Evolutionary conservation across 2,113 vertebrate species (phyloP).

Genomic region (Corythaixoides concolor): DNA sequence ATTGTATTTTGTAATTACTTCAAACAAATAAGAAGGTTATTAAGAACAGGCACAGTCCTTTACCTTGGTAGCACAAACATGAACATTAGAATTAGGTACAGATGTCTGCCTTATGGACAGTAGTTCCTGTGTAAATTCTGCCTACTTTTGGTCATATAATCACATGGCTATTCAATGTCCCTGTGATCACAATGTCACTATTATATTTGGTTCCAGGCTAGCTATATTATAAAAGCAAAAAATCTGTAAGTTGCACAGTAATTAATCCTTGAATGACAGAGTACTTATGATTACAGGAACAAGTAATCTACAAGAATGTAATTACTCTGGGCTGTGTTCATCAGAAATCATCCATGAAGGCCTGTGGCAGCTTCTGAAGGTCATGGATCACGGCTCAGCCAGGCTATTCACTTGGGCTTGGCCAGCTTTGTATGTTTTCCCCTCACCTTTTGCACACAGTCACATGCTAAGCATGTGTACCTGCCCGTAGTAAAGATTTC

Average conservation of each 20-base stretch:
- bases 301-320: slow-evolving; percentile 8
- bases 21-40: background rate
- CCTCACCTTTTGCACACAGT: background rate
- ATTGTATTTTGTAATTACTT: background rate
- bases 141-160: background rate
- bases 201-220: slow-evolving; percentile 2
- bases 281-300: slow-evolving; percentile 1
- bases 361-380: background rate
- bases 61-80: background rate
- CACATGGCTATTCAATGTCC: background rate
- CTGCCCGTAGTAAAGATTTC: background rate
- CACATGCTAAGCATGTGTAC: background rate
- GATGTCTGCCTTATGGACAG: background rate
- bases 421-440: background rate
- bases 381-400: background rate
- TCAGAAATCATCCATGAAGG: slow-evolving; percentile 11
- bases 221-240: slow-evolving; percentile 18
- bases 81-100: background rate
- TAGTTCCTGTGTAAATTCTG: background rate
- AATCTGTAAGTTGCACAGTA: background rate
- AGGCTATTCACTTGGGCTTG: background rate
- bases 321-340: slow-evolving; percentile 35
- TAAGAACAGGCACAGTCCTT: background rate
- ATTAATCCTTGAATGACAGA: slow-evolving; percentile 31
- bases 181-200: background rate